Evolutionary conservation across 2,888 invertebrate species (phyloP).

Genomic region (Salticus scenicus): DNA sequence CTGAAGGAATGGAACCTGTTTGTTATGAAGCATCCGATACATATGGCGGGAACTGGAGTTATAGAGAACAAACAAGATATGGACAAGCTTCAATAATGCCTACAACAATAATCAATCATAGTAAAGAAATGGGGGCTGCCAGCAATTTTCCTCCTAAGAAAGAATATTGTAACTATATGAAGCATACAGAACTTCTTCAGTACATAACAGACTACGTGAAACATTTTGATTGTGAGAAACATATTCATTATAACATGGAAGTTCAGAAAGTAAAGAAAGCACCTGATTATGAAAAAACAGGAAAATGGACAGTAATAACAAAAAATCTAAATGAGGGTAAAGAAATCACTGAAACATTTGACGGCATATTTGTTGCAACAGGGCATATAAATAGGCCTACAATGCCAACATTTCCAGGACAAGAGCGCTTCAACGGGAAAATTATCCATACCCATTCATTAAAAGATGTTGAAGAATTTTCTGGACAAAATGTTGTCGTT

Average conservation of each 20-base stretch:
- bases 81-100: conserved; percentile 74
- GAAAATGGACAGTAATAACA: conserved; percentile 70
- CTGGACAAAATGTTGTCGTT: conserved; percentile 76
- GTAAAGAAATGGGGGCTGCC: conserved; percentile 76
- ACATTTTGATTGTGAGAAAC: conserved; percentile 70
- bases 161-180: conserved; percentile 77
- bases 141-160: conserved; percentile 77
- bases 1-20: conserved; percentile 74
- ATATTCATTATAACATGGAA: conserved; percentile 73
- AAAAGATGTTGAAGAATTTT: conserved; percentile 68
- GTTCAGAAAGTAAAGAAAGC: conserved; percentile 67
- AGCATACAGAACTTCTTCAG: neutral
- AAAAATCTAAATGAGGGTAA: conserved; percentile 36
- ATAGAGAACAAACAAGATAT: conserved; percentile 69
- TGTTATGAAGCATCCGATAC: conserved; percentile 75
- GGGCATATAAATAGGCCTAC: conserved; percentile 77
- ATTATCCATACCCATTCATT: conserved; percentile 72
- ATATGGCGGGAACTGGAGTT: conserved; percentile 75
- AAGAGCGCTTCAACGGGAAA: conserved; percentile 74
- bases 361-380: conserved; percentile 77
- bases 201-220: conserved; percentile 68
- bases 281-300: conserved; percentile 37
- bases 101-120: no score
- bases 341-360: conserved; percentile 70
- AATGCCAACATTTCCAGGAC: conserved; percentile 75